A percentile compares a stretch with the other conserved stretches of the same genome.
Conservation (phyloP, 2,888 invertebrate genomes). For the Harmothoe impar region DNA sequence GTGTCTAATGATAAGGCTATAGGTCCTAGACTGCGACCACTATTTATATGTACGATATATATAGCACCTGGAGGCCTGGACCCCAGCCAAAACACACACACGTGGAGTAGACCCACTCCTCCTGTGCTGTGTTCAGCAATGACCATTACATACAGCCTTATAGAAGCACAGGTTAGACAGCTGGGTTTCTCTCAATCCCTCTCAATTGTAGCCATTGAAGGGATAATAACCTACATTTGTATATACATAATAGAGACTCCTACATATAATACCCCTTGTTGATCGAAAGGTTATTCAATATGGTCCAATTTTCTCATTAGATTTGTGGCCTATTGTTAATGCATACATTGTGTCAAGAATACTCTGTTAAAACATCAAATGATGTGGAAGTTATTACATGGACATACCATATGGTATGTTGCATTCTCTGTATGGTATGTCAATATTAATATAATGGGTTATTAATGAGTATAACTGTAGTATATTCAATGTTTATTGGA, state of each 20-base stretch:
- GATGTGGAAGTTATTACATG: too few species aligned
- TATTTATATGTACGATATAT: too few species aligned
- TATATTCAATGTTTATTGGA: background rate
- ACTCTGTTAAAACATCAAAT: background rate
- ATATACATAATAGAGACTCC: background rate
- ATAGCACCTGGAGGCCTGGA: background rate
- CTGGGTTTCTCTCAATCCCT: background rate
- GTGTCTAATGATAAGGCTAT: too few species aligned
- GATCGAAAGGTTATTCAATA: background rate
- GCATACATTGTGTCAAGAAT: constrained; percentile 29
- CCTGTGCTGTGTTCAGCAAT: background rate
- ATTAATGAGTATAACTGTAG: too few species aligned
- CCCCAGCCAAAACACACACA: background rate
- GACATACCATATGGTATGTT: too few species aligned
- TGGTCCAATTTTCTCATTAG: background rate
- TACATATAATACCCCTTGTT: background rate
- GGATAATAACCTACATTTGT: background rate
- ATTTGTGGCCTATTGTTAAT: background rate
- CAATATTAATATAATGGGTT: background rate
- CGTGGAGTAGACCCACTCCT: background rate
- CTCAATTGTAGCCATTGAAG: background rate
- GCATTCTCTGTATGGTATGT: background rate
- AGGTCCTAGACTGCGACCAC: too few species aligned
- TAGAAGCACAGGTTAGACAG: background rate
- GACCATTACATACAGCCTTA: background rate